A percentile compares a stretch with the other conserved stretches of the same genome.
These are phyloP conservation scores for Dicyrtoma fusca DNA, from an alignment of 2,888 invertebrate species.

Conservation along the genomic window DNA sequence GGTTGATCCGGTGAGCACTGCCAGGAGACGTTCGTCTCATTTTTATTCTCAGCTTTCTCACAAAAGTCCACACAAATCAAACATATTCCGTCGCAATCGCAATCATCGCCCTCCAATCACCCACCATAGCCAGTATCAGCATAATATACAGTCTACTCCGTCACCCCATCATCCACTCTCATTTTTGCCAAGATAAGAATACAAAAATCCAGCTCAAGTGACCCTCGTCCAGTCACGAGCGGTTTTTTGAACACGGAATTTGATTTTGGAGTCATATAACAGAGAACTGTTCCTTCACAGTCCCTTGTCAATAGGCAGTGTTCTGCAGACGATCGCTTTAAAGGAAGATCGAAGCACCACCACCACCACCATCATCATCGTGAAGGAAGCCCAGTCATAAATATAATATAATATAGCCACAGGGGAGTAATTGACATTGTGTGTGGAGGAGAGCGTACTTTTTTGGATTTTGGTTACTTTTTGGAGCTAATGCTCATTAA, in stretches of 20 bases:
- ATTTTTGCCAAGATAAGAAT: too few relatives aligned
- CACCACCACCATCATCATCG: too few relatives aligned
- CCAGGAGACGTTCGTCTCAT: background rate
- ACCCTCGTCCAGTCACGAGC: background rate
- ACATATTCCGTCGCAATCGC: background rate
- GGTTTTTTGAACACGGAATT: too few relatives aligned
- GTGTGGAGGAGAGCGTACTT: conserved; percentile 8
- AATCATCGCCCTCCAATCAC: background rate
- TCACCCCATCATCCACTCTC: too few relatives aligned
- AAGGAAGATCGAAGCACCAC: background rate
- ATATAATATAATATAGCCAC: conserved; percentile 34
- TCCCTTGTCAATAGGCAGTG: too few relatives aligned
- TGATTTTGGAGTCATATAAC: conserved; percentile 2
- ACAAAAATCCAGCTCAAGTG: background rate
- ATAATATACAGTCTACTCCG: background rate
- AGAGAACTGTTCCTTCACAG: background rate
- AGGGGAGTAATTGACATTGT: conserved; percentile 39
- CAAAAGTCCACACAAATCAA: background rate
- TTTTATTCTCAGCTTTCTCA: background rate
- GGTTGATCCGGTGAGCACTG: conserved; percentile 24
- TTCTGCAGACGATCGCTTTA: too few relatives aligned
- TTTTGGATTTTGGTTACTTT: too few relatives aligned
- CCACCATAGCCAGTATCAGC: background rate
- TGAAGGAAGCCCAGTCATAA: background rate
- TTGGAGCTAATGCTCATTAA: conserved; percentile 43